phyloP scores from a whole-genome alignment of 2,888 invertebrate genomes.

The Epiblema foenella region DNA sequence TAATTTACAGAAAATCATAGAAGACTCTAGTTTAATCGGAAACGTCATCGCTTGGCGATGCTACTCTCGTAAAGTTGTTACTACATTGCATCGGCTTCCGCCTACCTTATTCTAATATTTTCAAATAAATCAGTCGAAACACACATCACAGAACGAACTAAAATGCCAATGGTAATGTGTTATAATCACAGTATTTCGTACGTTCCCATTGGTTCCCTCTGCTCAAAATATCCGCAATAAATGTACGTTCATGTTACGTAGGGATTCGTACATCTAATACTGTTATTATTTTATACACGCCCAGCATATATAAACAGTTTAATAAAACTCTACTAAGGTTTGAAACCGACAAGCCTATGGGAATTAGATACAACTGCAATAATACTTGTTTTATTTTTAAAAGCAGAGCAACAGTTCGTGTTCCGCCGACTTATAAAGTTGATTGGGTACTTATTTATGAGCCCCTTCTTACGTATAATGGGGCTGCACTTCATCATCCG shows the following conservation, averaged over 20 bases:
- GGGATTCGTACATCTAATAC: slow-evolving; percentile 8
- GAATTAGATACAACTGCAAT: slow-evolving; percentile 1
- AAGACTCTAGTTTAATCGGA: slow-evolving; percentile 12
- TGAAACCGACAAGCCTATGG: slow-evolving; percentile 1
- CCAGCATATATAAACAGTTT: slow-evolving; percentile 5
- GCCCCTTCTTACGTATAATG: too few species aligned
- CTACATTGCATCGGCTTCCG: slow-evolving; percentile 35
- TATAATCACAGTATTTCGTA: slow-evolving; percentile 17
- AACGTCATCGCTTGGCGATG: slow-evolving; percentile 17
- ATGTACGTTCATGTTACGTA: not conserved
- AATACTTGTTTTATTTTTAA: slow-evolving; percentile 12
- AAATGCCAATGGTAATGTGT: slow-evolving; percentile 44
- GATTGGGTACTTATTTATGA: not conserved
- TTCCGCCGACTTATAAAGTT: not conserved
- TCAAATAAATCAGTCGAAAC: slow-evolving; percentile 69
- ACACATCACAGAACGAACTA: slow-evolving; percentile 67
- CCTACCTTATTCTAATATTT: slow-evolving; percentile 53
- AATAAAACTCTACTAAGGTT: not conserved
- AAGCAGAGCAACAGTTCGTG: not conserved
- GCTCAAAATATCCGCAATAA: not conserved
- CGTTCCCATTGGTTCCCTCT: not conserved
- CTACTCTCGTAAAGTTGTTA: slow-evolving; percentile 20
- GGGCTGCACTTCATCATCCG: too few species aligned
- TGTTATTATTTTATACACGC: slow-evolving; percentile 13
- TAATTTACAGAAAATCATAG: slow-evolving; percentile 24